These are phyloP conservation scores for Toxonevra muliebris DNA, from an alignment of 2,888 invertebrate genomes.

Conservation along the genomic window DNA sequence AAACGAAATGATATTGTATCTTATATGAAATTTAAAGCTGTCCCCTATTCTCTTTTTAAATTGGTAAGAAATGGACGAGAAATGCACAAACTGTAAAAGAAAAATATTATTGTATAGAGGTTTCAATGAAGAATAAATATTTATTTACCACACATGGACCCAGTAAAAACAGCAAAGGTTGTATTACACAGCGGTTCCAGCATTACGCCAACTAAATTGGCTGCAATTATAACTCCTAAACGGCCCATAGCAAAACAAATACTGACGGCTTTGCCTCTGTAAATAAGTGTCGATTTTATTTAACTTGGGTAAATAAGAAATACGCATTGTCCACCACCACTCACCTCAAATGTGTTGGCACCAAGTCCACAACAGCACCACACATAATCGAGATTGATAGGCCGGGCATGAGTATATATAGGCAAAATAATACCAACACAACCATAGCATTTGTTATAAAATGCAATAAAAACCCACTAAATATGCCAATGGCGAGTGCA, in stretches of 20 bases:
- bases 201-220: constrained; percentile 54
- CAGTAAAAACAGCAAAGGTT: constrained; percentile 51
- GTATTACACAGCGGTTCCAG: constrained; percentile 50
- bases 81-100: constrained; percentile 48
- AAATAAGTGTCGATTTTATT: neutral
- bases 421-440: constrained; percentile 56
- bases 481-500: constrained; percentile 46
- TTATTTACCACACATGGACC: constrained; percentile 46
- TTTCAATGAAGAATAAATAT: neutral
- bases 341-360: constrained; percentile 57
- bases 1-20: neutral
- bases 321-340: neutral
- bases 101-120: neutral
- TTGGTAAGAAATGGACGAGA: constrained; percentile 50
- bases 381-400: constrained; percentile 56
- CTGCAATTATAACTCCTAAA: constrained; percentile 52
- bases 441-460: constrained; percentile 48
- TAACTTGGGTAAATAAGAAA: neutral
- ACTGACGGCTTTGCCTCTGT: constrained; percentile 56
- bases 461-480: constrained; percentile 56
- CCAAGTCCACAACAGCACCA: constrained; percentile 56
- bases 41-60: constrained; percentile 29
- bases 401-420: constrained; percentile 56
- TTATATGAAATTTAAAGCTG: neutral
- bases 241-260: constrained; percentile 53